These are phyloP conservation scores for Ferrisia virgata DNA, from an alignment of 2,888 invertebrate species.

Conservation along the genomic window DNA sequence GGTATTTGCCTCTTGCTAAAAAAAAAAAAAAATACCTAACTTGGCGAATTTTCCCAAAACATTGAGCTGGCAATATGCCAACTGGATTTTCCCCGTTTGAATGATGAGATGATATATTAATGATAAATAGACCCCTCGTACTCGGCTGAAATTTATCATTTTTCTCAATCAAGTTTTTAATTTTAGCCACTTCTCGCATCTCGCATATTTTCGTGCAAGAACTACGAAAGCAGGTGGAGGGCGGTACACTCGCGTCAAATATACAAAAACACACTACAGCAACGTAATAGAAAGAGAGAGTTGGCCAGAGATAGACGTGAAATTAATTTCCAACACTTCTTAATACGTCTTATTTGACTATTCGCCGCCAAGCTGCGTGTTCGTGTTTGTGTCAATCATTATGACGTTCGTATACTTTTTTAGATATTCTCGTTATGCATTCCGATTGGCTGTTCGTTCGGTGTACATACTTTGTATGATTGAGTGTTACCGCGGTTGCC, in stretches of 20 bases:
- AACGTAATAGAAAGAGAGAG: neutral
- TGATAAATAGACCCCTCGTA: neutral
- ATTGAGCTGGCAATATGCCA: too few relatives aligned
- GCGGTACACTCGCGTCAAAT: neutral
- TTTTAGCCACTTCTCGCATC: neutral
- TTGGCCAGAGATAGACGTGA: neutral
- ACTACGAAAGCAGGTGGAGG: neutral
- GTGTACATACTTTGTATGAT: too few relatives aligned
- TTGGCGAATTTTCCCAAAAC: too few relatives aligned
- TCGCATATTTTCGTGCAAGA: neutral
- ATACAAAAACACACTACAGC: neutral
- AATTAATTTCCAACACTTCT: neutral
- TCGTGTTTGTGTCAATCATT: neutral
- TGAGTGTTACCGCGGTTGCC: too few relatives aligned
- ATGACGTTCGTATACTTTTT: neutral
- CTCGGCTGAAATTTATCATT: neutral
- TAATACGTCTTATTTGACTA: neutral
- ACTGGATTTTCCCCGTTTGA: too few relatives aligned
- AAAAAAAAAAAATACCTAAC: neutral
- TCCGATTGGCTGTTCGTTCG: too few relatives aligned
- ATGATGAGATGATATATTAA: neutral
- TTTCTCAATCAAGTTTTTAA: too few relatives aligned
- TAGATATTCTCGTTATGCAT: too few relatives aligned
- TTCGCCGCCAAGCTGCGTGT: neutral
- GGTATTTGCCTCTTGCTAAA: neutral